Evolutionary conservation across 2,797 vertebrate species (phyloP).

Genomic region (Gambusia yucatana): DNA sequence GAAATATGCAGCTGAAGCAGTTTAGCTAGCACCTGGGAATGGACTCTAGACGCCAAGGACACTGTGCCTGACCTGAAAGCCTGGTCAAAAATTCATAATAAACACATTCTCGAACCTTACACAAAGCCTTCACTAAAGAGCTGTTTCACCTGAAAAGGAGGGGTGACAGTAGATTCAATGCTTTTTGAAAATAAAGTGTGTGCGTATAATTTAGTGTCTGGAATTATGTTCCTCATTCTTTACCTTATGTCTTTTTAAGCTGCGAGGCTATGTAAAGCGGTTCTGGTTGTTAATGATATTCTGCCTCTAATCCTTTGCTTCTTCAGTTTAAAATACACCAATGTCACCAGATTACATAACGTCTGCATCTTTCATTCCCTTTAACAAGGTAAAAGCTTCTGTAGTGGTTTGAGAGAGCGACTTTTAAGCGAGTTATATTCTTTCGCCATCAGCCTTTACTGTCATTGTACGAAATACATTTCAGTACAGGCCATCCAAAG

Average conservation of each 20-base stretch:
- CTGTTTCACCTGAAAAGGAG: neutral
- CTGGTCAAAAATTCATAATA: neutral
- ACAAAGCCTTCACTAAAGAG: neutral
- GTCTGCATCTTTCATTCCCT: neutral
- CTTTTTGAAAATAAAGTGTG: neutral
- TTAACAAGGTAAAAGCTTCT: neutral
- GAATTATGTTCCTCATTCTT: neutral
- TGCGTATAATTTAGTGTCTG: neutral
- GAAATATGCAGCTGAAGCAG: neutral
- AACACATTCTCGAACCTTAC: neutral
- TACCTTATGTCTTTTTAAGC: neutral
- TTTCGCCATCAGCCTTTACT: neutral
- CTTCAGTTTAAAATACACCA: conserved; percentile 8
- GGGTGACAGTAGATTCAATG: neutral
- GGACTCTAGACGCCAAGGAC: neutral
- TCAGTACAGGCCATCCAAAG: no score
- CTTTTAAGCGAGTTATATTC: neutral
- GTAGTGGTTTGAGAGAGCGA: neutral
- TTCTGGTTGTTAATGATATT: neutral
- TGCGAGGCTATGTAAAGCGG: neutral
- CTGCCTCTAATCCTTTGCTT: conserved; percentile 7
- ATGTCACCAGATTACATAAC: neutral
- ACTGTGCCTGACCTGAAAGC: neutral
- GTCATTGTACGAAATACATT: no score
- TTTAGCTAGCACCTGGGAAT: neutral